These are phyloP conservation scores for Sebastes baramenuke DNA, from an alignment of 2,797 vertebrate genomes.

Conservation along the genomic window DNA sequence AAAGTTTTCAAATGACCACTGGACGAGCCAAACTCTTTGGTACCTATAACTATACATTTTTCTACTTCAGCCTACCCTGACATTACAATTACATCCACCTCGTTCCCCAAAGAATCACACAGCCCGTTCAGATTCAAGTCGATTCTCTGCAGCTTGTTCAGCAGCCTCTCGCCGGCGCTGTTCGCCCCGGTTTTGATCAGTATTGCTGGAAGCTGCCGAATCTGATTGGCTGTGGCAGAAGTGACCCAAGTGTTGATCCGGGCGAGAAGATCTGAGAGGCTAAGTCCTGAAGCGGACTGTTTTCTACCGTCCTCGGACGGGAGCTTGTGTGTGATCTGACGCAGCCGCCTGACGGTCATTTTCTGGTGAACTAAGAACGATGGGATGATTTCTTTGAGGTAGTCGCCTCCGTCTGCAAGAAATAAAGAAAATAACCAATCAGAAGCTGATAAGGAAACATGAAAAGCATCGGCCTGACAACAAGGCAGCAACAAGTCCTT, in stretches of 20 bases:
- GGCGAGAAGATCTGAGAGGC: accelerated
- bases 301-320: accelerated
- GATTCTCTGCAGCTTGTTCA: slow-evolving; percentile 44
- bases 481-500: accelerated
- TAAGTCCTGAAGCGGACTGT: accelerated
- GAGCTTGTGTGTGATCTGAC: slow-evolving; percentile 34
- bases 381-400: slow-evolving; percentile 56
- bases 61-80: background rate
- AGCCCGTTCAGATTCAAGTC: background rate
- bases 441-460: background rate
- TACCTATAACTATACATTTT: too few relatives aligned
- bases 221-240: background rate
- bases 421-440: accelerated
- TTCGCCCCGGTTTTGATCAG: accelerated
- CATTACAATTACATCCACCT: accelerated
- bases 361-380: slow-evolving; percentile 60
- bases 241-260: slow-evolving; percentile 32
- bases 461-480: background rate
- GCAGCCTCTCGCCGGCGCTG: background rate
- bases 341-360: slow-evolving; percentile 12
- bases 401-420: slow-evolving; percentile 44
- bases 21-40: too few relatives aligned
- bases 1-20: too few relatives aligned
- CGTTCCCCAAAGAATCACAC: accelerated
- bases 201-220: slow-evolving; percentile 12